phyloP scores from a whole-genome alignment of 2,888 invertebrate species.

The Patella pellucida region DNA sequence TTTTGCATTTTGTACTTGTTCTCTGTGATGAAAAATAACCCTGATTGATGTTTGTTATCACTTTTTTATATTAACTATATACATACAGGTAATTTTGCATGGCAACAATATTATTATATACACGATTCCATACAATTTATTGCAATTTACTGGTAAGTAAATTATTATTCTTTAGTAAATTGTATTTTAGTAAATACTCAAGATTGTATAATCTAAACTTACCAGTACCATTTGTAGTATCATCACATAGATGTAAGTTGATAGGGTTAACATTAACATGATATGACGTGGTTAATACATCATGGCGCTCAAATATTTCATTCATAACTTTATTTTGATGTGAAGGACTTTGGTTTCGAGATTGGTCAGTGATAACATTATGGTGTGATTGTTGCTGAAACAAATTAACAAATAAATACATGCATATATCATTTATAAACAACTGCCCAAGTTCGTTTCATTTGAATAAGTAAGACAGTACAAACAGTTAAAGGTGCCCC shows the following conservation, averaged over 20 bases:
- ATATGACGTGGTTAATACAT: slow-evolving; percentile 97
- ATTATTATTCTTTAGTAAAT: slow-evolving; percentile 1
- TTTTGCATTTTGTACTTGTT: no score
- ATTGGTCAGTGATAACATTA: slow-evolving; percentile 36
- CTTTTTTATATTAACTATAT: no score
- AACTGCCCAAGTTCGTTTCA: not conserved
- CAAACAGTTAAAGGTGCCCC: no score
- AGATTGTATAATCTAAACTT: slow-evolving; percentile 1
- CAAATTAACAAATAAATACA: slow-evolving; percentile 29
- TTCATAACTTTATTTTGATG: slow-evolving; percentile 9
- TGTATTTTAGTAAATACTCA: not conserved
- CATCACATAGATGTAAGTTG: slow-evolving; percentile 96
- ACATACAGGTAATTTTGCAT: no score
- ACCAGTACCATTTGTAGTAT: slow-evolving; percentile 72
- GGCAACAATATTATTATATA: no score
- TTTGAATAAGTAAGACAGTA: no score
- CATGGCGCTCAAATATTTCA: slow-evolving; percentile 86
- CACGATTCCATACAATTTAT: no score
- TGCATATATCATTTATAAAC: not conserved
- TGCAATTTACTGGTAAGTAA: no score
- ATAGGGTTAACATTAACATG: slow-evolving; percentile 89
- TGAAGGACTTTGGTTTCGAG: slow-evolving; percentile 30
- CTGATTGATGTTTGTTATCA: no score
- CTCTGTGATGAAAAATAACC: no score
- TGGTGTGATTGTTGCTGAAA: slow-evolving; percentile 46